Conservation (phyloP, 1,140 invertebrate species). For the Tetranychus urticae region DNA sequence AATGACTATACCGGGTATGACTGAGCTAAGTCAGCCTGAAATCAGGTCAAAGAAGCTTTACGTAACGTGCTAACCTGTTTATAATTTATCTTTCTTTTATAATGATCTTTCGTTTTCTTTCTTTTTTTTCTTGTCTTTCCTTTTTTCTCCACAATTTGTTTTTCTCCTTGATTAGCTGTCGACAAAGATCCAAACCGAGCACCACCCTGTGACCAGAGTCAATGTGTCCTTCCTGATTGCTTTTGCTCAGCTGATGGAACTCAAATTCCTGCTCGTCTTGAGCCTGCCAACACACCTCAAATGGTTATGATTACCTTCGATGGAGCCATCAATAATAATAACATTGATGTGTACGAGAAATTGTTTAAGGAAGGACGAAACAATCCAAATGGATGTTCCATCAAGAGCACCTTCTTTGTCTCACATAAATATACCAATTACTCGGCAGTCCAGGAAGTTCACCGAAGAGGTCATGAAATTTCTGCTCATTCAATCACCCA, state of each 20-base stretch:
- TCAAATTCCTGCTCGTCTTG: conserved; percentile 19
- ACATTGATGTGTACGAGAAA: conserved; percentile 80
- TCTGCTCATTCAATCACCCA: conserved; percentile 91
- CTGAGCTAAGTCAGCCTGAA: no score
- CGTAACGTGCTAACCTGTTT: no score
- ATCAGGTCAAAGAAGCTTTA: no score
- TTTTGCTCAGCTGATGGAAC: conserved; percentile 72
- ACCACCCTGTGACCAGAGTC: conserved; percentile 58
- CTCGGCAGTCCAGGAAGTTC: conserved; percentile 78
- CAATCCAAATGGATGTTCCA: conserved; percentile 88
- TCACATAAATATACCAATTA: conserved; percentile 96
- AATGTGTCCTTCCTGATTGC: conserved; percentile 76
- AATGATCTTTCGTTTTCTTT: no score
- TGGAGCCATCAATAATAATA: conserved; percentile 88
- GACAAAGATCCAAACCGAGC: conserved; percentile 82
- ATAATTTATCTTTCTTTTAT: no score
- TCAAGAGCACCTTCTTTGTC: conserved; percentile 92
- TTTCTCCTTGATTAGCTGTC: not conserved
- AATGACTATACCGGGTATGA: no score
- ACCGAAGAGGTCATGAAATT: conserved; percentile 83
- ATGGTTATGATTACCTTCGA: conserved; percentile 94
- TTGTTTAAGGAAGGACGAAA: conserved; percentile 72
- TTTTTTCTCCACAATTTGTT: not conserved
- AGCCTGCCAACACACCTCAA: conserved; percentile 37
- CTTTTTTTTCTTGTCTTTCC: no score